A percentile compares a stretch with the other conserved stretches of the same genome.
These are phyloP conservation scores for Paracentrotus lividus DNA, from an alignment of 53 echinoderm and acorn worm genomes.

Conservation along the genomic window DNA sequence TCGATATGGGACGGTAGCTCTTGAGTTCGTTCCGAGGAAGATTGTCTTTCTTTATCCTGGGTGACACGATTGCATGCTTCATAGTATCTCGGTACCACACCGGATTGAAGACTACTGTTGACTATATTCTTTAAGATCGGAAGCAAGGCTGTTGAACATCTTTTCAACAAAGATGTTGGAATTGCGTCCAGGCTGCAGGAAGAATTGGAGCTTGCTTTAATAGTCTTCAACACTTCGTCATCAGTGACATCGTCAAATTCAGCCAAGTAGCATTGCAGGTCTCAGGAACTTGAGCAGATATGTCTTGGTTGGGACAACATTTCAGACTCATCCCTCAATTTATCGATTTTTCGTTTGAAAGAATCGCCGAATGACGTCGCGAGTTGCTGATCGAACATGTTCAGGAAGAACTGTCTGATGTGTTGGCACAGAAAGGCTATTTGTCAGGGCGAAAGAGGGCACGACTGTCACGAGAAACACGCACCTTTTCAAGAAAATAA, in stretches of 20 bases:
- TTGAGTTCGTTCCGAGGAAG: slow-evolving; percentile 48
- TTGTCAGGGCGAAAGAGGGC: not conserved
- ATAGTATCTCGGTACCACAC: slow-evolving; percentile 66
- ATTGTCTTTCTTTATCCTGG: slow-evolving; percentile 52
- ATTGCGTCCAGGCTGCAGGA: no score
- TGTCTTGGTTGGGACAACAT: slow-evolving; percentile 28
- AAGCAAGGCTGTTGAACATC: no score
- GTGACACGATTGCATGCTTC: slow-evolving; percentile 68
- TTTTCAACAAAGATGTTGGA: slow-evolving; percentile 56
- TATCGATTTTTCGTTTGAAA: slow-evolving; percentile 48
- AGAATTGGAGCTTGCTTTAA: slow-evolving; percentile 48
- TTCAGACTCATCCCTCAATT: slow-evolving; percentile 32
- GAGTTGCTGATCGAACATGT: slow-evolving; percentile 32
- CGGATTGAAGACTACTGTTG: no score
- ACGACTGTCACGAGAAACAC: slow-evolving; percentile 26
- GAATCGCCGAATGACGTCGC: slow-evolving; percentile 62
- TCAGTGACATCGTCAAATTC: slow-evolving; percentile 55
- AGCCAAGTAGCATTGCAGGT: not conserved
- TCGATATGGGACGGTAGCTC: slow-evolving; percentile 75
- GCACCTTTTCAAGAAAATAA: slow-evolving; percentile 52
- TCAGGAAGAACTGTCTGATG: slow-evolving; percentile 6
- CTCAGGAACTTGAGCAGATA: slow-evolving; percentile 42
- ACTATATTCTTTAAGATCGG: no score
- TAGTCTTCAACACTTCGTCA: slow-evolving; percentile 44
- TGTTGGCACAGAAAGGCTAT: slow-evolving; percentile 4